These are phyloP conservation scores for Phylloscopus collybita DNA, from an alignment of 2,797 vertebrate species.

Conservation along the genomic window DNA sequence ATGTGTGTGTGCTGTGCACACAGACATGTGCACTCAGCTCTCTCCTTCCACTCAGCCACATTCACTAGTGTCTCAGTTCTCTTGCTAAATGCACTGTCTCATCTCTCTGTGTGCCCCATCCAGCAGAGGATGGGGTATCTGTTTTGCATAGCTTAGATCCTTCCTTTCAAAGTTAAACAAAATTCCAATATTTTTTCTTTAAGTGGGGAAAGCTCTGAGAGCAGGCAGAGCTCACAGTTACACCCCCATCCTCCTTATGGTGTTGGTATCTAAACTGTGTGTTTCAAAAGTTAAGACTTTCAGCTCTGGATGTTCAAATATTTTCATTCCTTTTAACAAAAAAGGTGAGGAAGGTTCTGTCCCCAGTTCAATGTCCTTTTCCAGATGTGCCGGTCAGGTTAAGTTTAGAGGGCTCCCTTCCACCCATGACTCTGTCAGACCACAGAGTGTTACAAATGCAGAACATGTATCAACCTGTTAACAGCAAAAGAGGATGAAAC, in stretches of 20 bases:
- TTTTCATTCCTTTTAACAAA: background rate
- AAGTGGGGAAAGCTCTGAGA: background rate
- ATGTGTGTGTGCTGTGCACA: fast-evolving
- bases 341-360: background rate
- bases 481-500: background rate
- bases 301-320: background rate
- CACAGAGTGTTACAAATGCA: background rate
- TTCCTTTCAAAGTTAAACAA: background rate
- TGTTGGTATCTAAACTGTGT: background rate
- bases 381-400: background rate
- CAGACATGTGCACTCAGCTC: background rate
- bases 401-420: background rate
- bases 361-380: background rate
- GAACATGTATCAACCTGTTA: background rate
- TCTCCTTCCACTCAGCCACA: background rate
- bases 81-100: background rate
- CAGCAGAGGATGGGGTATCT: background rate
- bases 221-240: background rate
- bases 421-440: background rate
- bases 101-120: background rate
- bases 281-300: background rate
- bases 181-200: background rate
- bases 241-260: background rate
- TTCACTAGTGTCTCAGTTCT: background rate
- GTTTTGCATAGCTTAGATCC: background rate